Evolutionary conservation across 2,888 invertebrate genomes (phyloP), one percentile per base, ranked within the genome.

Genomic region (Drosophila formosana): DNA sequence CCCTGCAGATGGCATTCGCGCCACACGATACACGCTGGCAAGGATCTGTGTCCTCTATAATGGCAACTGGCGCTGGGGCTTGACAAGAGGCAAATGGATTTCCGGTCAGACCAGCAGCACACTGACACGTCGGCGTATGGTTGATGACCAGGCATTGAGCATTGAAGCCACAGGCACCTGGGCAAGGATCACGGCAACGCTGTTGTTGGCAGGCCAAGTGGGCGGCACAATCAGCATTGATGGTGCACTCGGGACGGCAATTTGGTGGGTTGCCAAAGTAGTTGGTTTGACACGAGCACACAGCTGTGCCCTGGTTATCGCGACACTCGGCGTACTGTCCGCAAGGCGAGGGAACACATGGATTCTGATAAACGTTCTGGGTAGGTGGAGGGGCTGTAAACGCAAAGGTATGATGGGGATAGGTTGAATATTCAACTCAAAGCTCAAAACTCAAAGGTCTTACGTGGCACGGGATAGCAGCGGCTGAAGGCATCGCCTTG

Each of bases 401-500:
- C 50, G 32, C 30, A 43, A 51, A 39, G 18, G 18, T 7, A 37
- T 41, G 50, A 18, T 43, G 41, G n/a, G 5, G 32, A 13, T 30
- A 7, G 25, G 34, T 11, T 37, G 9, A 30, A 49, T 23, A 5
- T 18, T 37, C 11, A 39, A 45, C 9, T 26, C 8, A 45, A 18
- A 4, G 11, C 18, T 18, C 0, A 28, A 13, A 7, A 3, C 18
- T 2, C 11, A 26, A 11, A 3, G 37, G 18, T 64, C 92, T 92
- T 92, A 92, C 92, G 90, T 76, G 91, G 91, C 65, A 93, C 91
- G 47, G 93, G 91, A 74, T 93, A 93, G 82, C 95, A 95, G 81
- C 94, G 93, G 0, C 94, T 94, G 89, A 96, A 96, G 49, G 96
- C 96, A 93, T 96, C 96, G 75, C 96, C 96, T 80, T 95, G 95